Conservation (phyloP, 2,888 invertebrate genomes). For the Campoletis raptor region DNA sequence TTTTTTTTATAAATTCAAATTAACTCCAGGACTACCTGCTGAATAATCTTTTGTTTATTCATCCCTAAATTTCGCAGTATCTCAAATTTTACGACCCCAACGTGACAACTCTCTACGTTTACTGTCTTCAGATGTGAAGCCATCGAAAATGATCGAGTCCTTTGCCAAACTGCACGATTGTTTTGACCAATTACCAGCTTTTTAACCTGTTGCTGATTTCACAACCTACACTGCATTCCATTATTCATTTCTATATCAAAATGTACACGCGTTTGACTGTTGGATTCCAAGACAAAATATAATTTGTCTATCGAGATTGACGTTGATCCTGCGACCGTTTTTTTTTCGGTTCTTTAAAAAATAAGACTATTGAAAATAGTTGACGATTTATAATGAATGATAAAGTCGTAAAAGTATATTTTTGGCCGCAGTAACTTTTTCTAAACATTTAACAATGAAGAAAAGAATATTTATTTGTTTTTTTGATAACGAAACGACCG, state of each 20-base stretch:
- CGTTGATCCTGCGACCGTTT: neutral
- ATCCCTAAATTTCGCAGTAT: neutral
- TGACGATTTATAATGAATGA: too few species aligned
- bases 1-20: neutral
- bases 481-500: too few species aligned
- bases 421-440: too few species aligned
- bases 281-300: neutral
- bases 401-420: too few species aligned
- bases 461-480: too few species aligned
- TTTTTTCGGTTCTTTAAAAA: neutral
- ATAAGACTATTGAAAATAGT: neutral
- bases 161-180: neutral
- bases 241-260: neutral
- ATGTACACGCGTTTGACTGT: neutral
- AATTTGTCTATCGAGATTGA: neutral
- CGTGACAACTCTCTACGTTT: neutral
- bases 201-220: neutral
- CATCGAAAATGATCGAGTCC: neutral
- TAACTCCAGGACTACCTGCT: neutral
- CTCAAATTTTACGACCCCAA: neutral
- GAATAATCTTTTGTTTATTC: neutral
- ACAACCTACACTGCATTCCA: conserved; percentile 13
- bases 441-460: too few species aligned
- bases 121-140: neutral
- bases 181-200: neutral